Conservation (phyloP, 2,888 invertebrate species). For the Melanostoma scalare region DNA sequence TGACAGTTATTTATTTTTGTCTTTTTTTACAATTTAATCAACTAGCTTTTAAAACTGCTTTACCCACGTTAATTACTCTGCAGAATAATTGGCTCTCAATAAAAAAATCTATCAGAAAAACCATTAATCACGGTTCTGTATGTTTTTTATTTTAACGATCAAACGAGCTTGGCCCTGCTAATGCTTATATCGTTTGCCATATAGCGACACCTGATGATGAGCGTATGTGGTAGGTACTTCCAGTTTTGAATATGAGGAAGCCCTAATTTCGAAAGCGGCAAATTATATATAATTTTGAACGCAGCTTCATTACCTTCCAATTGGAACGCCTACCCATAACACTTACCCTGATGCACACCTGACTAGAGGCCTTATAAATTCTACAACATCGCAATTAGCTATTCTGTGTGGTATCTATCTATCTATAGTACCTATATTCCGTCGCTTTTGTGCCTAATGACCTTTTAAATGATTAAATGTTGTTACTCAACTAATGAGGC, state of each 20-base stretch:
- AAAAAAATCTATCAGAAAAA: constrained; percentile 51
- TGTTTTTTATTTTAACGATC: neutral
- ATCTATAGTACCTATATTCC: constrained; percentile 19
- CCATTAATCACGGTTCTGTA: constrained; percentile 62
- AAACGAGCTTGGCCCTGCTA: no score
- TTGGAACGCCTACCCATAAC: constrained; percentile 7
- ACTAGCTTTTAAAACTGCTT: constrained; percentile 22
- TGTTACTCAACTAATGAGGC: constrained; percentile 68
- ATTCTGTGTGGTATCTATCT: neutral
- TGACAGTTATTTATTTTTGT: constrained; percentile 7
- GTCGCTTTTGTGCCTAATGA: constrained; percentile 50
- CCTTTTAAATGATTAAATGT: constrained; percentile 70
- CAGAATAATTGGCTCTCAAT: constrained; percentile 60
- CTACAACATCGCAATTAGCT: constrained; percentile 19
- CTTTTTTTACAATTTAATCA: constrained; percentile 27
- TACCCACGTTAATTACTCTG: constrained; percentile 54
- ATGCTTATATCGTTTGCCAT: no score
- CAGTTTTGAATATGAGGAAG: no score
- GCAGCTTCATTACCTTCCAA: neutral
- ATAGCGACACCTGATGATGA: no score
- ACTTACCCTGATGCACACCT: constrained; percentile 2
- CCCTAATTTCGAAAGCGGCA: neutral
- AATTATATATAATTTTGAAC: neutral
- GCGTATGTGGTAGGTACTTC: no score
- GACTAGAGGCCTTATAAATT: constrained; percentile 4